A percentile compares a stretch with the other conserved stretches of the same genome.
Evolutionary conservation across 2,113 vertebrate species (phyloP).

Genomic region (Tilapia sparmanii): DNA sequence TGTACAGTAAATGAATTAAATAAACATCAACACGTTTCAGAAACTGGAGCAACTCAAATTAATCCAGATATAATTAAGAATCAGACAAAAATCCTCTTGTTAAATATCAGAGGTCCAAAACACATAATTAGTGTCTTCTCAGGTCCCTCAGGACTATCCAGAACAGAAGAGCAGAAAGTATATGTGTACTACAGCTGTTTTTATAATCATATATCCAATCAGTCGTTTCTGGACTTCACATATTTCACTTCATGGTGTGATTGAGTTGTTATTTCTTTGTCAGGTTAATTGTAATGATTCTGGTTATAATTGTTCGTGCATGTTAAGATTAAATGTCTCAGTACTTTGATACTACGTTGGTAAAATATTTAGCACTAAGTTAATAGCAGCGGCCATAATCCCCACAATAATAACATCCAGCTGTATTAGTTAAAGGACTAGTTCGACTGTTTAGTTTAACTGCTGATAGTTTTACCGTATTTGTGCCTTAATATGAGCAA

Average conservation of each 20-base stretch:
- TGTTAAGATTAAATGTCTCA: background rate
- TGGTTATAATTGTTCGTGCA: rapidly evolving
- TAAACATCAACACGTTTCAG: background rate
- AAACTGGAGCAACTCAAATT: background rate
- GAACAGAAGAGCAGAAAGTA: background rate
- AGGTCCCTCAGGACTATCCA: background rate
- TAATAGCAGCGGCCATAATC: background rate
- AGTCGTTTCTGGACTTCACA: background rate
- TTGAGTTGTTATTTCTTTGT: background rate
- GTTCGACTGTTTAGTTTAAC: background rate
- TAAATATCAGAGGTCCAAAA: background rate
- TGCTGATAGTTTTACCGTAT: rapidly evolving
- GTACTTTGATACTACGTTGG: background rate
- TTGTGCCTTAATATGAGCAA: background rate
- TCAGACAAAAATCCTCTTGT: background rate
- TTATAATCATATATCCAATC: background rate
- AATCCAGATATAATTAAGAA: background rate
- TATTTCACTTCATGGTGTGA: background rate
- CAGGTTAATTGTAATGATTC: background rate
- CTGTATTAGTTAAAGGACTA: background rate
- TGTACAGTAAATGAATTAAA: rapidly evolving
- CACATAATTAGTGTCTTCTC: background rate
- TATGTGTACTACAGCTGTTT: background rate
- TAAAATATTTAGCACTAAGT: background rate
- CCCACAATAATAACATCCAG: background rate